Base-by-base conservation (phyloP, 2,888 invertebrate species). In the Aethes cnicana region DNA sequence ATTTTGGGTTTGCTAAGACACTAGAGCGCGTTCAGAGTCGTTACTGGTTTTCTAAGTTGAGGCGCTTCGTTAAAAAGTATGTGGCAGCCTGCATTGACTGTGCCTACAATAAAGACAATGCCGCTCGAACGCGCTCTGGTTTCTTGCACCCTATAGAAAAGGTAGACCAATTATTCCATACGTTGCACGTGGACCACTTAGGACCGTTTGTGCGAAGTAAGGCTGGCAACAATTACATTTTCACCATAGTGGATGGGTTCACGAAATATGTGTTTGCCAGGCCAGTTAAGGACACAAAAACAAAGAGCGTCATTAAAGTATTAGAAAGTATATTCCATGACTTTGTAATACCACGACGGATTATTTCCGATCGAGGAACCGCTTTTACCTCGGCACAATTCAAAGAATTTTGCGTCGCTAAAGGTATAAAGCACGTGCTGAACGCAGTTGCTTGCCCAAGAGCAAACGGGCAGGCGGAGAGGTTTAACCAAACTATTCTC, bases 331-430 rank as follows among this genome's bases (percentile, higher is more conserved):
- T 58, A 8, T 43, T 54, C n/a, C 9, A 23, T n/a, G 53, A 48
- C 39, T 57, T 59, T 47, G 54, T 54, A n/a, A n/a, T 53, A 8
- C 60, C 55, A 8, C 14, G 7, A 20, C n/a, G 35, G 9, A 36
- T 36, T 20, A 20, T 36, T 11, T 36, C 35, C 2, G 35, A 36
- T 20, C 35, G 35, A 14, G 20, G 35, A 9, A 36, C 35, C 6
- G 9, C 35, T 18, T 36, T 36, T 11, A 36, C 20, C 6, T 36
- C 35, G 1, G 11, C 9, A 5, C 11, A 18, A 11, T 36, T 36
- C 7, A 36, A 36, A 4, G 32, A 20, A 4, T 36, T 36, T 36
- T 36, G 35, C 8, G 35, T 20, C 6, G 8, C 9, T 32, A 32
- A 32, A 12, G 32, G 32, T 3, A 14, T 32, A 2, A 32, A 14